Evolutionary conservation across 1,140 invertebrate species (phyloP).

Genomic region (Trypoxylus dichotomus): DNA sequence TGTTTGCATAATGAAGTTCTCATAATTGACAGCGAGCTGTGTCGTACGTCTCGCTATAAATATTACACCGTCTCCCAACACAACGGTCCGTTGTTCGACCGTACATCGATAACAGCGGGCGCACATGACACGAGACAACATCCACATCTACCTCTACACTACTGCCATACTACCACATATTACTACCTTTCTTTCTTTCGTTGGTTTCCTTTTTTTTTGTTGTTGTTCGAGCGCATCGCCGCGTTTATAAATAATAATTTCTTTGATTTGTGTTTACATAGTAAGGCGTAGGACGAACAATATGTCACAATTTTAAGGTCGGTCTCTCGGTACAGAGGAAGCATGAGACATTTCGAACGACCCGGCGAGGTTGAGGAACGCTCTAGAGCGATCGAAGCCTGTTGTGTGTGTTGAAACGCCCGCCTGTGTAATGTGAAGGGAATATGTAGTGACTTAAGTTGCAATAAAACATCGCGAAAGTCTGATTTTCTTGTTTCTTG

Average conservation of each 20-base stretch:
- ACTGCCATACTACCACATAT: too few species aligned
- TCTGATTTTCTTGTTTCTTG: too few species aligned
- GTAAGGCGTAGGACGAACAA: slow-evolving; percentile 1
- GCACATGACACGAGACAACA: neutral
- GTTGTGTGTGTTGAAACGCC: neutral
- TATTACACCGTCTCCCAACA: neutral
- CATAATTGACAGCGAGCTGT: neutral
- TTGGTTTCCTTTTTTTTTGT: neutral
- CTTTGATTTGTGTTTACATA: slow-evolving; percentile 20
- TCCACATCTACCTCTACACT: neutral
- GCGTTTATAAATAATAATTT: slow-evolving; percentile 12
- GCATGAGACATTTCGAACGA: neutral
- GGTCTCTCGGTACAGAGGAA: neutral
- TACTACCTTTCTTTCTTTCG: neutral
- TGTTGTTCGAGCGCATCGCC: neutral
- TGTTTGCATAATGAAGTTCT: neutral
- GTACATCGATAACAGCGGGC: neutral
- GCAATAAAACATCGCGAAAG: too few species aligned
- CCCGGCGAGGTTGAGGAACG: neutral
- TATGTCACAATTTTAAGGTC: slow-evolving; percentile 22
- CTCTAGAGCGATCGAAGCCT: neutral
- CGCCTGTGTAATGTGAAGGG: too few species aligned
- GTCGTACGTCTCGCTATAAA: neutral
- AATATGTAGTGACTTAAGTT: too few species aligned
- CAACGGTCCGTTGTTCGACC: neutral